Evolutionary conservation across 1,140 invertebrate genomes (phyloP).

Genomic region (Mya arenaria): DNA sequence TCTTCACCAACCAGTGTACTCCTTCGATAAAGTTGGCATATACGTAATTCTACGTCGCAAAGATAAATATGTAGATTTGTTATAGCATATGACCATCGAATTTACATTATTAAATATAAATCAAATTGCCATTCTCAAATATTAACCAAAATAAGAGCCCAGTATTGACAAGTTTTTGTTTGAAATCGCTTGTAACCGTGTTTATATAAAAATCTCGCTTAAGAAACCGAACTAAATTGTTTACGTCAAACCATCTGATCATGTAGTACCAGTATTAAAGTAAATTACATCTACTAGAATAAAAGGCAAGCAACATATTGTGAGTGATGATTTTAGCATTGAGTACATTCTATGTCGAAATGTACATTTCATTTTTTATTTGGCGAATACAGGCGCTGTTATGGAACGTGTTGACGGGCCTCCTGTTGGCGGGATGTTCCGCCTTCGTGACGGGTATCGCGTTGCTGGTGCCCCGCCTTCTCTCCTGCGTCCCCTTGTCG

Average conservation of each 20-base stretch:
- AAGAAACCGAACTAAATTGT: not conserved
- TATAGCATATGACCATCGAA: too few relatives aligned
- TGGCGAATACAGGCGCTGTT: slow-evolving; percentile 2
- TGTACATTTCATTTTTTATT: not conserved
- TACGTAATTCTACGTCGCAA: too few relatives aligned
- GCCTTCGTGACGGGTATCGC: not conserved
- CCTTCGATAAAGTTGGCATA: too few relatives aligned
- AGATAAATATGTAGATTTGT: too few relatives aligned
- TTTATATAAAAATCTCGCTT: not conserved
- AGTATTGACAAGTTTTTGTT: too few relatives aligned
- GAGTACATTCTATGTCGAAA: not conserved
- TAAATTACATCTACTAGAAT: not conserved
- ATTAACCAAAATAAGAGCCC: too few relatives aligned
- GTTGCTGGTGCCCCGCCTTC: not conserved
- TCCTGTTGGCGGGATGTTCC: not conserved
- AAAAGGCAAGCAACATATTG: not conserved
- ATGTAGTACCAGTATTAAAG: not conserved
- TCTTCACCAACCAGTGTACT: too few relatives aligned
- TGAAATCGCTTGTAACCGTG: too few relatives aligned
- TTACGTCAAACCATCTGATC: not conserved
- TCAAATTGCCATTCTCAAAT: too few relatives aligned
- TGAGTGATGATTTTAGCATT: not conserved
- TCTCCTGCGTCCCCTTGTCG: not conserved
- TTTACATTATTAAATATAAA: too few relatives aligned
- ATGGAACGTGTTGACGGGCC: slow-evolving; percentile 2